These are phyloP conservation scores for Leptoteleia sp. DNA, from an alignment of 1,140 invertebrate species.

Conservation along the genomic window DNA sequence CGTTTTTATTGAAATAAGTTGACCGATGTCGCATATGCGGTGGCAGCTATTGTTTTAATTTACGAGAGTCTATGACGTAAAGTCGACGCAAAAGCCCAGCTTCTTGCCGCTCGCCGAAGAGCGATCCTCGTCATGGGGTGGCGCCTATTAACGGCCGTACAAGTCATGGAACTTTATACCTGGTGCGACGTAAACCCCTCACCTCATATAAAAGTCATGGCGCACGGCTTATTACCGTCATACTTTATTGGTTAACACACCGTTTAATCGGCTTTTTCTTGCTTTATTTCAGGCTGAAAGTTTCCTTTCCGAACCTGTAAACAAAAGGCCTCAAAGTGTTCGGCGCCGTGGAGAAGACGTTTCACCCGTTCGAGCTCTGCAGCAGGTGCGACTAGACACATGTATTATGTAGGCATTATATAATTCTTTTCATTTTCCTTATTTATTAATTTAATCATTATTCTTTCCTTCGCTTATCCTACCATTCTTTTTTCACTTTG, in stretches of 20 bases:
- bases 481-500: no score
- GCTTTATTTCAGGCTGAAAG: slow-evolving; percentile 78
- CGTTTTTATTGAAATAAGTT: slow-evolving; percentile 16
- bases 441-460: slow-evolving; percentile 14
- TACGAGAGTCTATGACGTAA: slow-evolving; percentile 51
- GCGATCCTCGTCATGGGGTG: slow-evolving; percentile 68
- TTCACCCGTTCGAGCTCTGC: slow-evolving; percentile 81
- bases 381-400: slow-evolving; percentile 70
- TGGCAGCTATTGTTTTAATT: slow-evolving; percentile 53
- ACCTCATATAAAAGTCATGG: slow-evolving; percentile 72
- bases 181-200: slow-evolving; percentile 73
- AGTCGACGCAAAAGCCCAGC: slow-evolving; percentile 34
- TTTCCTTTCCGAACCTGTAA: slow-evolving; percentile 75
- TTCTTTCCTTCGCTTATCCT: no score
- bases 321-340: slow-evolving; percentile 82
- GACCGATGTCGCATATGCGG: slow-evolving; percentile 25
- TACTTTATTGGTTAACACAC: slow-evolving; percentile 54
- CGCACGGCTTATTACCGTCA: slow-evolving; percentile 57
- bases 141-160: slow-evolving; percentile 73
- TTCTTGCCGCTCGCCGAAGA: slow-evolving; percentile 51
- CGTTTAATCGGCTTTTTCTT: slow-evolving; percentile 67
- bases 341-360: slow-evolving; percentile 81
- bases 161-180: slow-evolving; percentile 78
- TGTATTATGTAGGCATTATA: slow-evolving; percentile 65
- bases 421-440: slow-evolving; percentile 51